Conservation (phyloP, 2,113 vertebrate genomes). For the Argyrosomus japonicus region DNA sequence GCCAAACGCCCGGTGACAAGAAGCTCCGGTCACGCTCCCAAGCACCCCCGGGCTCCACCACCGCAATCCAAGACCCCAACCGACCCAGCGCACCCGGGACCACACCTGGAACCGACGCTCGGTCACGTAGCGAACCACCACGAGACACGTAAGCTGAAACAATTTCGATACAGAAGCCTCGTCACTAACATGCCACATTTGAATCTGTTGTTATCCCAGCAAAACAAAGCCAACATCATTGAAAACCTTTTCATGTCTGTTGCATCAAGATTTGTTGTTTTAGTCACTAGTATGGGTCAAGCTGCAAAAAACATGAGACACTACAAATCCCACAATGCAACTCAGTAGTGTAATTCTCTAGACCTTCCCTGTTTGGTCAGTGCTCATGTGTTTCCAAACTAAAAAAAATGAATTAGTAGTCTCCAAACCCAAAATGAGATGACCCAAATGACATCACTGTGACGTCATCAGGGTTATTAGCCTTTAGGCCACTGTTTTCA, state of each 20-base stretch:
- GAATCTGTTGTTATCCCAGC: neutral
- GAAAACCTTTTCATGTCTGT: neutral
- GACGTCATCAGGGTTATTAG: neutral
- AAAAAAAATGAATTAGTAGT: too few species aligned
- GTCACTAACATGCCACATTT: neutral
- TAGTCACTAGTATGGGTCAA: too few species aligned
- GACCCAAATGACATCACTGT: neutral
- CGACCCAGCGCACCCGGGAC: conserved; percentile 80
- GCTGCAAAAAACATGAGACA: too few species aligned
- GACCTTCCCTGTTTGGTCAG: too few species aligned
- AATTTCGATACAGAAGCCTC: neutral
- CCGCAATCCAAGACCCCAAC: conserved; percentile 82
- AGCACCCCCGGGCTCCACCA: conserved; percentile 89
- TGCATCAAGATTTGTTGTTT: neutral
- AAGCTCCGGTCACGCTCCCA: conserved; percentile 91
- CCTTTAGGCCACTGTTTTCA: too few species aligned
- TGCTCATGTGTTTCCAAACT: too few species aligned
- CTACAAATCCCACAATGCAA: too few species aligned
- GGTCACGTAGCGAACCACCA: conserved; percentile 96
- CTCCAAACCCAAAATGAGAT: too few species aligned
- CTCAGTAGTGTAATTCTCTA: too few species aligned
- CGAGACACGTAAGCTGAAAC: conserved; percentile 88
- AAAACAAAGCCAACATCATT: neutral
- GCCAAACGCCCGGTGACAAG: conserved; percentile 89
- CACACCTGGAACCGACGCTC: conserved; percentile 81